Evolutionary conservation across 2,888 invertebrate species (phyloP).

Genomic region (Leptinotarsa haldemani): DNA sequence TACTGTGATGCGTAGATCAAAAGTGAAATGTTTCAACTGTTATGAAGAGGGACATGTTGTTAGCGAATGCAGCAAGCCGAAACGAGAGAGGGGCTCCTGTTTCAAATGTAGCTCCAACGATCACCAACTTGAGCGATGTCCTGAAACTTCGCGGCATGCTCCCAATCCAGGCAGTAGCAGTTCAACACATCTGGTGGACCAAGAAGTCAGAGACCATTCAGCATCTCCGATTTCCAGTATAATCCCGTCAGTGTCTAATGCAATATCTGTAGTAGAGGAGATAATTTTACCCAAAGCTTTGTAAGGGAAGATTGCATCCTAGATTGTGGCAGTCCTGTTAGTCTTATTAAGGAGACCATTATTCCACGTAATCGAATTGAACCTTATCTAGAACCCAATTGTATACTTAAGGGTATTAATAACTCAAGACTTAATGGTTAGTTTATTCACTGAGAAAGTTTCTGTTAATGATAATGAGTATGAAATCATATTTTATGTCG

Average conservation of each 20-base stretch:
- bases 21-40: slow-evolving; percentile 22
- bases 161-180: background rate
- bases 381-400: background rate
- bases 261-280: background rate
- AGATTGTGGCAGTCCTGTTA: slow-evolving; percentile 1
- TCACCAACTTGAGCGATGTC: slow-evolving; percentile 6
- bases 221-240: background rate
- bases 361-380: background rate
- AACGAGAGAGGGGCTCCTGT: slow-evolving; percentile 13
- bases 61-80: slow-evolving; percentile 18
- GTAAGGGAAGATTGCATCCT: background rate
- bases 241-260: background rate
- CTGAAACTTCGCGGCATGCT: slow-evolving; percentile 3
- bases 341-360: background rate
- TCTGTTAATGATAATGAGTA: background rate
- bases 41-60: slow-evolving; percentile 13
- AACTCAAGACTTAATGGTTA: background rate
- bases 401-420: background rate
- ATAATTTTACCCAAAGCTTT: background rate
- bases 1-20: background rate
- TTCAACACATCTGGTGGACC: background rate
- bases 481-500: slow-evolving; percentile 12
- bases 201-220: background rate
- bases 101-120: slow-evolving; percentile 19
- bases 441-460: background rate